A percentile compares a stretch with the other conserved stretches of the same genome.
phyloP scores from a whole-genome alignment of 2,113 vertebrate species.

The Canis aureus region DNA sequence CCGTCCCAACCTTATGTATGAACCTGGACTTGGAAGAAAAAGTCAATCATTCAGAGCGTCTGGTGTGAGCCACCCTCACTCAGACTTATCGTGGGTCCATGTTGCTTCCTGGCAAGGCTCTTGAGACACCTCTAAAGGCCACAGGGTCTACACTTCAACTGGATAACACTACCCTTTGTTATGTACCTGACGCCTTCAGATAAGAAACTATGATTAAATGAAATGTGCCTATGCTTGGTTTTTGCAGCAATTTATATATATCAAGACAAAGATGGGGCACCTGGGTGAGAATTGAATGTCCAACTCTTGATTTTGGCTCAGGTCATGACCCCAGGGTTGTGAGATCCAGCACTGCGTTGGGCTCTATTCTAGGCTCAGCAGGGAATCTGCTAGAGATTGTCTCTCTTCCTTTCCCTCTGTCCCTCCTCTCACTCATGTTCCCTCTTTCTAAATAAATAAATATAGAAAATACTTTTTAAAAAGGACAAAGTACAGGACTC shows the following conservation, averaged over 20 bases:
- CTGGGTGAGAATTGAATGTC: not conserved
- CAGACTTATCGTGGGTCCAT: not conserved
- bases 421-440: not conserved
- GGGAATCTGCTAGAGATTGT: not conserved
- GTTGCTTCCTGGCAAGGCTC: rapidly evolving
- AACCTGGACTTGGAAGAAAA: not conserved
- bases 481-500: too few species aligned
- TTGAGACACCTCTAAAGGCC: not conserved
- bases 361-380: not conserved
- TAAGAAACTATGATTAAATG: not conserved
- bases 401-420: not conserved
- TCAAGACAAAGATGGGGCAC: not conserved
- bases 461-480: too few species aligned
- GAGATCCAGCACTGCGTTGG: not conserved
- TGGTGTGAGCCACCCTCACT: not conserved
- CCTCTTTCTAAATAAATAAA: not conserved
- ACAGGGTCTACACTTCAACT: not conserved
- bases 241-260: not conserved
- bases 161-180: not conserved
- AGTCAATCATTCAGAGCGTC: not conserved
- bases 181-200: not conserved
- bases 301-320: not conserved
- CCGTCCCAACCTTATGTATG: not conserved
- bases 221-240: not conserved
- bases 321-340: not conserved